Base-by-base conservation (phyloP, 2,888 invertebrate genomes). In the Orchestes rusci region DNA sequence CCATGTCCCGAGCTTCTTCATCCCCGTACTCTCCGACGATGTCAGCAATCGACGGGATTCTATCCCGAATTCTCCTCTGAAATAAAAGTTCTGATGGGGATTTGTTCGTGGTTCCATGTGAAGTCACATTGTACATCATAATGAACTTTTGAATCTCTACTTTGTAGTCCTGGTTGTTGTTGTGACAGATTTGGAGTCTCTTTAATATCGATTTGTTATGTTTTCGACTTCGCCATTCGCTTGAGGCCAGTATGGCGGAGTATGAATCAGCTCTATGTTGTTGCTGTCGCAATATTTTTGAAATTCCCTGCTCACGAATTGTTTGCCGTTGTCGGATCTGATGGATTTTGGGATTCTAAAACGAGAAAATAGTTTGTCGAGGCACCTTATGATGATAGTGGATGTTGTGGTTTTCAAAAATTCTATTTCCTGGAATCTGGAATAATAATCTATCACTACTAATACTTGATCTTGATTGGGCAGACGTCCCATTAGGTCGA, bases 131-230 rank as follows among this genome's bases (percentile, higher is more conserved):
- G 23, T 53, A 51, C 53, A 53, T 50, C 27, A 50, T 19, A 16
- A 38, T 34, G 34, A 46, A 57, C 39, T 43, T 58, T 50, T 8
- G 43, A 53, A 52, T 10, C 52, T 47, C 33, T 52, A 2, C 7
- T 12, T 50, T 23, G 27, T 43, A 58, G 41, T 52, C 39, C 7
- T 55, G 20, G 23, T 48, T 47, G 44, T 44, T 45, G 5, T 8
- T 30, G 31, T 30, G 46, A 18, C 16, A 27, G 12, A 48, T 51
- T 36, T 46, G 52, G 10, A 49, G 35, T 15, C 43, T 20, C 23
- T 62, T 61, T 17, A 56, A 29, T n/a, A 52, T 43, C 4, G 60
- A 47, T 16, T 43, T 51, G 42, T 59, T 62, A 28, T 28, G 29
- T 38, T 38, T 2, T 38, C 38, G 3, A 38, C 28, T 2, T 38